These are phyloP conservation scores for Stomatorhinus walkeri DNA, from an alignment of 2,797 vertebrate genomes.

Conservation along the genomic window DNA sequence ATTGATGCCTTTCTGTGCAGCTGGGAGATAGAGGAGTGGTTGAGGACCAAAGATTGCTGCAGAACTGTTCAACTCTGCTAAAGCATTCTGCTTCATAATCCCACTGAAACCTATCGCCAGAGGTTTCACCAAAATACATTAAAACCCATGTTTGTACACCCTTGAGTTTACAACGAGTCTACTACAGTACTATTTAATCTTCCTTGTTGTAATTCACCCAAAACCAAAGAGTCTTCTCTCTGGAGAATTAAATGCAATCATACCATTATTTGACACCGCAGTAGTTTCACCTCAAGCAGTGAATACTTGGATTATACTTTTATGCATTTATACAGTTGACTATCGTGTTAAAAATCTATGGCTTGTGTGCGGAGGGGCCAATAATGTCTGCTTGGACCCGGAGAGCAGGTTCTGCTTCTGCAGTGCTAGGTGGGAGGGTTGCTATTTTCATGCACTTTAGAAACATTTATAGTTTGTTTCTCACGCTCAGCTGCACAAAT, in stretches of 20 bases:
- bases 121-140: neutral
- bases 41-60: neutral
- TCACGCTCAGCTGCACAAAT: neutral
- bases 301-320: neutral
- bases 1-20: neutral
- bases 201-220: neutral
- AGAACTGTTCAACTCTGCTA: neutral
- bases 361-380: neutral
- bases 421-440: neutral
- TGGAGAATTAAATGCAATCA: neutral
- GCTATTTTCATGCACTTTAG: neutral
- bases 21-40: neutral
- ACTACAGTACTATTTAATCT: neutral
- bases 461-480: conserved; percentile 7
- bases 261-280: neutral
- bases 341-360: neutral
- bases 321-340: neutral
- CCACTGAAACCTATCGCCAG: neutral
- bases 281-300: neutral
- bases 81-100: neutral
- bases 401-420: neutral
- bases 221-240: neutral
- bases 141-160: neutral
- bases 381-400: neutral
- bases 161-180: neutral